Base-by-base conservation (phyloP, 2,113 vertebrate genomes). In the Acanthisitta chloris region DNA sequence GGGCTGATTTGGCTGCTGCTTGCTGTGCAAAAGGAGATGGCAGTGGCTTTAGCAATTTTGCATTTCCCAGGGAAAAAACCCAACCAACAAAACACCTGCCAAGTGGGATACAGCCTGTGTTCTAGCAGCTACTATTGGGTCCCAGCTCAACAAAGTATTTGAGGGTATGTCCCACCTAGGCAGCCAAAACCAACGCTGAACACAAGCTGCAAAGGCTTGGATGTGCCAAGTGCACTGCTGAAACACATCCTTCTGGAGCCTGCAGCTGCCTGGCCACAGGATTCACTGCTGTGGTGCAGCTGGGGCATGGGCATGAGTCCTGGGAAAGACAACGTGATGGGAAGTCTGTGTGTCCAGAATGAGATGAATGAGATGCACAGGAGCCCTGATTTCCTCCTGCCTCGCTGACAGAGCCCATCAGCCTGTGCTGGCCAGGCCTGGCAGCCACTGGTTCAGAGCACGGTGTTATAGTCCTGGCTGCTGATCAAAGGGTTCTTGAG, bases 401-500 rank as follows among this genome's bases (percentile, higher is more conserved):
- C 26, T 58, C 61, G 1, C 83, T 14, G 1, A 1, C 66, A 81
- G 77, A 92, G 76, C 80, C 65, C 91, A 25, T 79, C 77, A 70
- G 84, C 54, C 5, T 4, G 28, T 6, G 73, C 52, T 91, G 85
- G 90, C 78, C 79, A 61, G 86, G n/a, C 4, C 86, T 73, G 85
- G 92, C 86, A 88, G 92, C 61, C 73, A 19, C 29, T 6, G 69
- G n/a, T 89, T 1, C 45, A 4, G 76, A 86, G 84, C 81, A 25
- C 18, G 59, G 73, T 42, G 88, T 79, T 70, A 83, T 52, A 65
- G 81, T 7, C 94, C 92, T 97, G 97, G 96, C 95, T 81, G 65
- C 86, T 12, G 82, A 97, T 97, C 92, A 97, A 96, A 97, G 91
- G 82, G n/a, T 65, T 96, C 90, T 97, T 96, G 69, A 81, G 95